Evolutionary conservation across 35 echinoderm and acorn worm genomes (phyloP), one percentile per base, ranked within the genome.

Genomic region (Holothuria glaberrima): DNA sequence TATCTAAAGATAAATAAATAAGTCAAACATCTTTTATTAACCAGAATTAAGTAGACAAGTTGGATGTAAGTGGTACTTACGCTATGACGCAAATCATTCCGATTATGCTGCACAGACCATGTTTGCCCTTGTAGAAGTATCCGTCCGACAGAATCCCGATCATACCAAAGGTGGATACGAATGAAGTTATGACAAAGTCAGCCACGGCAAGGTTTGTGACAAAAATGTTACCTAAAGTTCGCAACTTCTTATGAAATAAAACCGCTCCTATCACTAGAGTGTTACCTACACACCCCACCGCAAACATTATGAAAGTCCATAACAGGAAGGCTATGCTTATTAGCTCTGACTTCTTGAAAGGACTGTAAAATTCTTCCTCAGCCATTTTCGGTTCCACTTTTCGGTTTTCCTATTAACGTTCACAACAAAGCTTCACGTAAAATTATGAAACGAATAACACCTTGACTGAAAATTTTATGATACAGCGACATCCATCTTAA

Each of bases 171-270:
- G 83, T 30, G 27, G 89, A 82, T 13, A 96, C 48, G 63, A 96
- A 89, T 4, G 79, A 62, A 7, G 90, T 90, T 20, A 96, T 88
- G 33, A 63, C 64, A 14, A 96, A 41, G 61, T 96, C 94, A 7
- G 94, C 94, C 0, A 90, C 61, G 22, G 94, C 91, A 19, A 96
- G 65, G 52, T 96, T 96, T 66, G 89, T 82, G 56, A 96, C 59
- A 63, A 96, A 96, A 25, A 84, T 74, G 48, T 96, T 96, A 4
- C 77, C 91, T 21, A 92, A 81, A 36, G 60, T 89, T 56, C 68
- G 64, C 0, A 95, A 68, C 19, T 66, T 58, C 14, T 65, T 78
- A 59, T 92, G 75, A 2, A 82, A 44, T 19, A 92, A 52, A 24
- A 95, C 24, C 90, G n/a, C n/a, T n/a, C n/a, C 86, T 33, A 84